A percentile compares a stretch with the other conserved stretches of the same genome.
Conservation (phyloP, 2,797 vertebrate genomes). For the Poeciliopsis paucimaculata region DNA sequence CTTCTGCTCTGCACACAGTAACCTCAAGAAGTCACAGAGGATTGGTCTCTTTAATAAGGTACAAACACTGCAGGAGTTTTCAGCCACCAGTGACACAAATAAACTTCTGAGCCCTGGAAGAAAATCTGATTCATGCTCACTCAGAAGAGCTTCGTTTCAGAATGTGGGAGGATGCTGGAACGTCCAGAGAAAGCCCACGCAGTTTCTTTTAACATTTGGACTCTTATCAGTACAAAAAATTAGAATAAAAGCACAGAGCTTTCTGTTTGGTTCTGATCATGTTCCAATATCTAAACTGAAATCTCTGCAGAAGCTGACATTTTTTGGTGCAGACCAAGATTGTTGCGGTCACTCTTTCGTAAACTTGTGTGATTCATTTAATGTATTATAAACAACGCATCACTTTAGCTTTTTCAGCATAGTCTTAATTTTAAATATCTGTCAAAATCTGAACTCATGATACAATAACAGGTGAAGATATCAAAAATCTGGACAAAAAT, state of each 20-base stretch:
- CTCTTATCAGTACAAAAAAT: neutral
- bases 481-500: neutral
- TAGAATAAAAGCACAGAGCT: neutral
- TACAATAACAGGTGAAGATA: neutral
- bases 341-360: neutral
- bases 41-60: neutral
- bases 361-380: neutral
- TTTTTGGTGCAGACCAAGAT: neutral
- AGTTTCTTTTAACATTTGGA: neutral
- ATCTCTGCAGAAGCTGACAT: neutral
- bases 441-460: neutral
- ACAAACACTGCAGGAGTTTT: neutral
- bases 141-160: neutral
- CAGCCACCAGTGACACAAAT: neutral
- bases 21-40: neutral
- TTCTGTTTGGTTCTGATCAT: neutral
- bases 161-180: neutral
- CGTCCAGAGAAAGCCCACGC: neutral
- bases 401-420: neutral
- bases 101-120: neutral
- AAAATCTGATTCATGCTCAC: neutral
- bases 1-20: neutral
- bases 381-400: neutral
- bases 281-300: neutral
- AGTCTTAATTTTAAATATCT: neutral